A percentile compares a stretch with the other conserved stretches of the same genome.
phyloP scores from a whole-genome alignment of 1,140 invertebrate species.

The Myzus persicae region DNA sequence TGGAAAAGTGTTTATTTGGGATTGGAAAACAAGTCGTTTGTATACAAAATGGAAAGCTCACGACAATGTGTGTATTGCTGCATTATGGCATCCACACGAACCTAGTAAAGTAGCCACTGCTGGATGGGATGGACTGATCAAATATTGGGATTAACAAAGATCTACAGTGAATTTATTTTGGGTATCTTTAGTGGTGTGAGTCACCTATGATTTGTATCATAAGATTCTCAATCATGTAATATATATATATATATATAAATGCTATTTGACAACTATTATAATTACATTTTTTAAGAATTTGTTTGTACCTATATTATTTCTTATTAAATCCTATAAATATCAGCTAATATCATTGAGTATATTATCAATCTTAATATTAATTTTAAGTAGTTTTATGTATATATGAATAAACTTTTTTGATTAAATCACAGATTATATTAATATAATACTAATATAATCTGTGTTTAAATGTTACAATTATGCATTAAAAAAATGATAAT shows the following conservation, averaged over 20 bases:
- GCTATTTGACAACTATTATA: not conserved
- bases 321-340: not conserved
- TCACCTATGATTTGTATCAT: not conserved
- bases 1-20: constrained; percentile 98
- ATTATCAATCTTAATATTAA: not conserved
- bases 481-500: too few species aligned
- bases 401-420: not conserved
- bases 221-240: not conserved
- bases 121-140: constrained; percentile 98
- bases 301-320: constrained; percentile 15
- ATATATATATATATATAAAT: not conserved
- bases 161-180: not conserved
- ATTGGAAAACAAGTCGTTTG: constrained; percentile 98
- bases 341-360: not conserved
- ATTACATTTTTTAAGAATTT: not conserved
- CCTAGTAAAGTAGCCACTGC: constrained; percentile 94
- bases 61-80: constrained; percentile 93
- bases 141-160: constrained; percentile 93
- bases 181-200: not conserved
- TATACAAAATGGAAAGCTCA: constrained; percentile 99
- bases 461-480: not conserved
- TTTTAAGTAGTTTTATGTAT: not conserved
- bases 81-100: constrained; percentile 99
- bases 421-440: too few species aligned
- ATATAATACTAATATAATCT: too few species aligned